Evolutionary conservation across 2,797 vertebrate genomes (phyloP), one percentile per base, ranked within the genome.

Genomic region (Melanotaenia nigrans): DNA sequence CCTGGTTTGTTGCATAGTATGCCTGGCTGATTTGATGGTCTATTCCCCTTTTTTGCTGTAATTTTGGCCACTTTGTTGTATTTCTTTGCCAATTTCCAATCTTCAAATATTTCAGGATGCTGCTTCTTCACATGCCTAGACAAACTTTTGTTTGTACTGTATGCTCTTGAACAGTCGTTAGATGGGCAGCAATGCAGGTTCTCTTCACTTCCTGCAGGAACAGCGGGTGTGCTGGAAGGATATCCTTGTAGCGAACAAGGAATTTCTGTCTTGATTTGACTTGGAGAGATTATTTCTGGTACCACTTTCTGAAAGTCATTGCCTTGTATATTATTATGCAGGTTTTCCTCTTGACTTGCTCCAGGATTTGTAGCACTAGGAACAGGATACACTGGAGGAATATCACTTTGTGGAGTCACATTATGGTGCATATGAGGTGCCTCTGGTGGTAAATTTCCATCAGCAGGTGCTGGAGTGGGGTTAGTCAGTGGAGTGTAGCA

Each of bases 71-170:
- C 95, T 90, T 95, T 97, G 90, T 97, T 99, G 61, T 95, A 98
- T 80, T 95, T 99, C 76, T 96, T 95, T 28, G 98, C 96, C 79
- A 97, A 90, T 91, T 99, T 99, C 96, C 97, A 98, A 79, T 96
- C 95, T 77, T 96, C 95, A 36, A 99, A 99, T 73, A 97, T 97
- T 84, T 98, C 96, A 20, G 97, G 96, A 78, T 99, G 98, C 40
- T 96, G 95, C 73, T 98, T 97, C 90, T 99, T 99, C 89, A 99
- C 97, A 61, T 99, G 98, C 81, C 99, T 96, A 16, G 97, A 97
- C 83, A 99, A 95, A 92, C 98, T 99, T 88, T 99, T 98, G 60
- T 96, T 96, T 3, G 97, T 99, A 88, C 97, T 99, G 78, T 99
- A 99, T 0, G 95, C 95, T 81, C 98, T 94, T 64, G 96, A 97